These are phyloP conservation scores for Ardeotis arabs DNA, from an alignment of 2,113 vertebrate species.

Conservation along the genomic window DNA sequence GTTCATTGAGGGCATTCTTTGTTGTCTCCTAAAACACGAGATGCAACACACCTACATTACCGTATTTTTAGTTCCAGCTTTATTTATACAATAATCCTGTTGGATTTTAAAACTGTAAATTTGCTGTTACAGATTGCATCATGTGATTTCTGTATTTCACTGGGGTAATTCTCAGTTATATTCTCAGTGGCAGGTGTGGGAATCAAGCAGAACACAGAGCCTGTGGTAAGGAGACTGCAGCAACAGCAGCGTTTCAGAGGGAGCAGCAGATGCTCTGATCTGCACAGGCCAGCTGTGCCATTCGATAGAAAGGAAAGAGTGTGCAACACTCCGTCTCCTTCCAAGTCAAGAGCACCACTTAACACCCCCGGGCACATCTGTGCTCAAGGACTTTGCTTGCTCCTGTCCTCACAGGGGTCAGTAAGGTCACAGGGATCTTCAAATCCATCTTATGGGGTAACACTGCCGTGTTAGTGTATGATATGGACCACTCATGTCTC, in stretches of 20 bases:
- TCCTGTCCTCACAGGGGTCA: neutral
- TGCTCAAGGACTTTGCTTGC: neutral
- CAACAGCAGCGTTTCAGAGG: neutral
- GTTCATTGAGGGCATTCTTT: neutral
- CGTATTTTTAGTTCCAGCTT: neutral
- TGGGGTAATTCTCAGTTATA: constrained; percentile 3
- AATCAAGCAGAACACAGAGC: neutral
- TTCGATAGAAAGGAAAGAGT: neutral
- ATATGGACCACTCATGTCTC: neutral
- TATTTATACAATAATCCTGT: neutral
- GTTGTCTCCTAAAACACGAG: constrained; percentile 27
- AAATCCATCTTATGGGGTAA: neutral
- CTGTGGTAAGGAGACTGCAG: neutral
- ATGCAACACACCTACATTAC: constrained; percentile 46
- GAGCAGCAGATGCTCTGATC: constrained; percentile 44
- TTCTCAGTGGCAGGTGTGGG: constrained; percentile 26
- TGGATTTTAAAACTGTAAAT: neutral
- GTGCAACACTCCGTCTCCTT: neutral
- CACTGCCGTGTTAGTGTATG: neutral
- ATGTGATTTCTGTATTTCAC: neutral
- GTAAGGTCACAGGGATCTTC: neutral
- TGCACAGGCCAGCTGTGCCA: neutral
- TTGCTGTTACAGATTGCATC: neutral
- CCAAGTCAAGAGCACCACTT: neutral
- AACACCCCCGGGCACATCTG: constrained; percentile 4